Evolutionary conservation across 2,797 vertebrate species (phyloP), one percentile per base, ranked within the genome.

Genomic region (Uromys caudimaculatus): DNA sequence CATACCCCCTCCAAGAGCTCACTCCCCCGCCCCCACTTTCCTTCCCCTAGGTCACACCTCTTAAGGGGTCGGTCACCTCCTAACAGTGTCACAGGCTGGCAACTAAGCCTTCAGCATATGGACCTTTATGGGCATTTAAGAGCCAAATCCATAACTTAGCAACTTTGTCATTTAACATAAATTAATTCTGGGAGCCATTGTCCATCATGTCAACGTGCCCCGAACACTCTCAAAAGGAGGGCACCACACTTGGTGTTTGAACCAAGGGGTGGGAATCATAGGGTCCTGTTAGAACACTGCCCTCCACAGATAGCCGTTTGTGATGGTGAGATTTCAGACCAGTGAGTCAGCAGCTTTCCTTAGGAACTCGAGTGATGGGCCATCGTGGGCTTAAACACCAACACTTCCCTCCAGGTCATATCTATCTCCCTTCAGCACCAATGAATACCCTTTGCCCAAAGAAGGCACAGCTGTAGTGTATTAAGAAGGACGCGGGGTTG

Each of bases 361-460:
- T 0, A 3, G 24, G 41, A 84, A 41, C 29, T 67, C 60, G 19
- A 77, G 69, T 81, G 29, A 71, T 32, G 13, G 38, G 11, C 14
- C 52, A 6, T 71, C 52, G n/a, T 73, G 83, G 27, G 13, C 12
- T 41, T 75, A 29, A 62, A 41, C 38, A 79, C 17, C 38, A n/a
- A 38, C 3, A 60, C 1, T 8, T 6, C 23, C 12, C 41, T 8
- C 13, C 67, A 94, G 21, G 5, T 50, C 67, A 50, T 1, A 47
- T 16, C 27, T 32, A 10, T 82, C 67, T 89, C 27, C 58, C 77
- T n/a, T 64, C 24, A 54, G 38, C 14, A 56, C 73, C n/a, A 11
- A 17, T 1, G 27, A 52, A 21, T n/a, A 3, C 24, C 38, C 38
- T 29, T 35, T 24, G 4, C 6, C 13, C 19, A 52, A 0, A 13